Evolutionary conservation across 92 coral and sea anemone genomes (phyloP), one percentile per base, ranked within the genome.

Genomic region (Micromussa lordhowensis): DNA sequence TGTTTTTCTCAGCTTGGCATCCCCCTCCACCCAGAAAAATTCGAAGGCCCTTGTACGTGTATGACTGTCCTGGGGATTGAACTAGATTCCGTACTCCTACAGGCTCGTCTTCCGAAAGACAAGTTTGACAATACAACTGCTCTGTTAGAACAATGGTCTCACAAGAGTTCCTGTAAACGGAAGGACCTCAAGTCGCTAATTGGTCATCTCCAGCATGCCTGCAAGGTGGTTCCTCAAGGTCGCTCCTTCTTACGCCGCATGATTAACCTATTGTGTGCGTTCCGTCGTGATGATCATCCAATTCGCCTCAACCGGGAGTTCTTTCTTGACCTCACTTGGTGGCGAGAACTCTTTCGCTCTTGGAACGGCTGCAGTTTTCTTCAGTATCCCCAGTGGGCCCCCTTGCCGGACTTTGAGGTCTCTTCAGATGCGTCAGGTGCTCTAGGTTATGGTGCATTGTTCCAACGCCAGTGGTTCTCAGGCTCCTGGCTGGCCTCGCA

Each of bases 111-210:
- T 16, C 89, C 89, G 4, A 16, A 48, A 48, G 85, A 49, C 22
- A 75, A 86, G 58, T 36, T 76, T 30, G 58, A 75, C 35, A 81
- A 54, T 24, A 55, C 54, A 68, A 61, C n/a, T 64, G 57, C 87
- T 19, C 11, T 29, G 29, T 17, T 83, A 57, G 59, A 34, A 48
- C 30, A 76, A 30, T 86, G 84, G 77, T 48, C 31, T 2, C 89
- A 35, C 73, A n/a, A 51, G 59, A 19, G 31, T 61, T 86, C n/a
- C 16, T 86, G 89, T 48, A 55, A 69, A 54, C 28, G 35, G 3
- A 35, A 44, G 54, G 53, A 48, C 53, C 53, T 48, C 10, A 10
- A 48, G 53, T 48, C 53, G 53, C 53, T 48, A 48, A 48, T 13
- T 29, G 57, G 79, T 75, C 79, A 75, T n/a, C n/a, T n/a, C n/a